Percentiles rank a stretch among this genome's conserved stretches.
Evolutionary conservation across 2,113 vertebrate genomes (phyloP).

Genomic region (Urocolius indicus): DNA sequence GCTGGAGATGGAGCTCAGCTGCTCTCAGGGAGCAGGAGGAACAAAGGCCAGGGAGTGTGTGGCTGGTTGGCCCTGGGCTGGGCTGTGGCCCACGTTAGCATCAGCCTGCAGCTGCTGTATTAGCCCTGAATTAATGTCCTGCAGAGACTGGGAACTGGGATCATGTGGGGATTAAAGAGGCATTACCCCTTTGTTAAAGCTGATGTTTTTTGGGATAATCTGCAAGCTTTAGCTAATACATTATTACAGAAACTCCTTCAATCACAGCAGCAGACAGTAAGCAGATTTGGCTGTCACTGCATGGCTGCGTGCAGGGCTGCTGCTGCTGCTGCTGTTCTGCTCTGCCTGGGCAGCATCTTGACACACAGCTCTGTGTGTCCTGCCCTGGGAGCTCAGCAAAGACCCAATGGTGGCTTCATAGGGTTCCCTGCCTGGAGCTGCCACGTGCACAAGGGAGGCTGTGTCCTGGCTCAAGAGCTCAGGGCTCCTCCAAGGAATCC

Average conservation of each 20-base stretch:
- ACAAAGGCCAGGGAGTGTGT: not conserved
- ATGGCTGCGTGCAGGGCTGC: not conserved
- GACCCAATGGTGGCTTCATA: not conserved
- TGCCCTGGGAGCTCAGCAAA: not conserved
- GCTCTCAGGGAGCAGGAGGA: not conserved
- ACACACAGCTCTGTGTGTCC: not conserved
- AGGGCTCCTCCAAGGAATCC: not conserved
- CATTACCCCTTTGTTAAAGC: slow-evolving; percentile 79
- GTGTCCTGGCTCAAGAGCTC: not conserved
- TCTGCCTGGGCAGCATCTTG: not conserved
- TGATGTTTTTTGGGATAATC: slow-evolving; percentile 79
- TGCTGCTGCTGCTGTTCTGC: not conserved
- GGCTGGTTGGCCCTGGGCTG: not conserved
- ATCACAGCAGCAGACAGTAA: slow-evolving; percentile 73
- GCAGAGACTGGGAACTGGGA: slow-evolving; percentile 63
- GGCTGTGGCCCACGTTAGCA: not conserved
- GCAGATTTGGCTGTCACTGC: slow-evolving; percentile 75
- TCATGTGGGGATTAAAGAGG: slow-evolving; percentile 75
- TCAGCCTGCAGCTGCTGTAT: slow-evolving; percentile 61
- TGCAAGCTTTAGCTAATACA: slow-evolving; percentile 78
- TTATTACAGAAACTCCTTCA: slow-evolving; percentile 77
- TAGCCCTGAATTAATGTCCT: slow-evolving; percentile 77
- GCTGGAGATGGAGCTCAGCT: not conserved
- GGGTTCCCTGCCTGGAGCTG: not conserved
- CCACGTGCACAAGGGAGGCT: not conserved